Evolutionary conservation across 53 echinoderm and acorn worm genomes (phyloP).

Genomic region (Zoroaster sp.): DNA sequence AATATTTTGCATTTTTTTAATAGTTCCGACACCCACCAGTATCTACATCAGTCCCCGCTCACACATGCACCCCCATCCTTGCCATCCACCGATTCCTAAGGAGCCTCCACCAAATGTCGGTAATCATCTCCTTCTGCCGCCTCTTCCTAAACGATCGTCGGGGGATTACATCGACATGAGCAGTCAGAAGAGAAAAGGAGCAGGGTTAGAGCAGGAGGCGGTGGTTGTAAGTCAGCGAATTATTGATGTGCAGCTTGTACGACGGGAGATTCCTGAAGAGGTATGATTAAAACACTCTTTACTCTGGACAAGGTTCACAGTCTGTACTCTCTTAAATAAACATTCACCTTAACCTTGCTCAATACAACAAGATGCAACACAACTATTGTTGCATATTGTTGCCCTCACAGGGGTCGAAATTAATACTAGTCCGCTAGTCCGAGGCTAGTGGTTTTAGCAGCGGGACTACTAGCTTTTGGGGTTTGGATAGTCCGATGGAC

Average conservation of each 20-base stretch:
- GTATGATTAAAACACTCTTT: neutral
- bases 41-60: slow-evolving; percentile 22
- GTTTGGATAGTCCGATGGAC: no score
- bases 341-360: no score
- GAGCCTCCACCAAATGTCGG: neutral
- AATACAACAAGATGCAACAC: no score
- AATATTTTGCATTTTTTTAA: neutral
- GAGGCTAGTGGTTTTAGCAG: no score
- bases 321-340: no score
- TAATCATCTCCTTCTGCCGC: neutral
- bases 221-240: neutral
- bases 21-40: neutral
- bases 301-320: no score
- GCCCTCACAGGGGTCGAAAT: no score
- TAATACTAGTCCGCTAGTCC: no score
- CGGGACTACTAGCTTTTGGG: no score
- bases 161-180: slow-evolving; percentile 51
- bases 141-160: slow-evolving; percentile 7
- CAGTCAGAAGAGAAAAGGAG: neutral
- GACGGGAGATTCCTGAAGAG: slow-evolving; percentile 16
- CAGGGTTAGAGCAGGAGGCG: neutral
- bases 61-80: neutral
- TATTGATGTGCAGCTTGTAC: slow-evolving; percentile 9
- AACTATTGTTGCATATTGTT: no score
- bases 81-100: neutral